These are phyloP conservation scores for Anseranas semipalmata DNA, from an alignment of 2,113 vertebrate species.

Conservation along the genomic window DNA sequence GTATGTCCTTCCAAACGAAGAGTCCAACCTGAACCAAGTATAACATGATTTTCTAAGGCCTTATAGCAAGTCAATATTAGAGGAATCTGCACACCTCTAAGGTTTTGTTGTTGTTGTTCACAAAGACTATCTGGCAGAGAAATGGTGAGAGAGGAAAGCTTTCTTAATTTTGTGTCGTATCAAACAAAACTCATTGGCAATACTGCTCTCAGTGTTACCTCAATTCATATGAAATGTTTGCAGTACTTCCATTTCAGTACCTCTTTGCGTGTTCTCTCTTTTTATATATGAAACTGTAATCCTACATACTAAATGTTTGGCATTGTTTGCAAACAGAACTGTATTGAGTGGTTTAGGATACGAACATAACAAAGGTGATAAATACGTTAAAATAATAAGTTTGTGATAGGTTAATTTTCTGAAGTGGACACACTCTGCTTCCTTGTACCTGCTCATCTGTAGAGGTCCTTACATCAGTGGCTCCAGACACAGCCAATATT, in stretches of 20 bases:
- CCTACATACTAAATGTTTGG: not conserved
- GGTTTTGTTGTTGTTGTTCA: not conserved
- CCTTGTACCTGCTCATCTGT: not conserved
- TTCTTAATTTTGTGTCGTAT: not conserved
- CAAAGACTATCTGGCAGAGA: not conserved
- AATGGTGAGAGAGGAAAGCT: not conserved
- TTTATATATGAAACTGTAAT: not conserved
- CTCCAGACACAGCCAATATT: not conserved
- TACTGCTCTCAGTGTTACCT: not conserved
- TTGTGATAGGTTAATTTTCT: not conserved
- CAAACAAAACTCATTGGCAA: not conserved
- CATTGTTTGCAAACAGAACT: not conserved
- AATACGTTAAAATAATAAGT: not conserved
- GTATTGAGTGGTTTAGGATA: not conserved
- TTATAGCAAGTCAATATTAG: rapidly evolving
- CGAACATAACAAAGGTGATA: not conserved
- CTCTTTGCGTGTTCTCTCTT: not conserved
- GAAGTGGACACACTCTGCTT: not conserved
- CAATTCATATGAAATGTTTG: not conserved
- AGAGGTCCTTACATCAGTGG: not conserved
- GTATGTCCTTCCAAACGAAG: not conserved
- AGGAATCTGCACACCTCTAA: not conserved
- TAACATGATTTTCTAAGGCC: not conserved
- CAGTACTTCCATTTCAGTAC: not conserved
- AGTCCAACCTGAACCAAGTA: not conserved